phyloP scores from a whole-genome alignment of 2,888 invertebrate genomes.

The Drosophila phalerata region DNA sequence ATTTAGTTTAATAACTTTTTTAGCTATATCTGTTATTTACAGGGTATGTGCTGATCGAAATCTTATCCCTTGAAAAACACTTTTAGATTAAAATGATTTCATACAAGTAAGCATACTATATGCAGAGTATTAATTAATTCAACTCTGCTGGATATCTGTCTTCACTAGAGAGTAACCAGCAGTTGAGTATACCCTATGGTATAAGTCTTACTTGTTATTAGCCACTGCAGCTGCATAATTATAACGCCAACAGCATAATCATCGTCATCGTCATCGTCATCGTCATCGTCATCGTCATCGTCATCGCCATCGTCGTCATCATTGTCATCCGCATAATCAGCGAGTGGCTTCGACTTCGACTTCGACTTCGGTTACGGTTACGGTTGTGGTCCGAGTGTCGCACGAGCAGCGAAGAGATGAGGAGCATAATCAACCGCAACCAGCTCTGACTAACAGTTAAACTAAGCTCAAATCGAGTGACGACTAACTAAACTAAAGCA shows the following conservation, averaged over 20 bases:
- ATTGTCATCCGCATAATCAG: constrained; percentile 56
- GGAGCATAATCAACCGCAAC: constrained; percentile 82
- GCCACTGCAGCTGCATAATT: constrained; percentile 65
- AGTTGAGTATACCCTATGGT: constrained; percentile 7
- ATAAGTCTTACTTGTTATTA: constrained; percentile 44
- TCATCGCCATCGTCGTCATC: too few species aligned
- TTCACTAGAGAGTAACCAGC: constrained; percentile 6
- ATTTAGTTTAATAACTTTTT: neutral
- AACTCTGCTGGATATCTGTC: too few species aligned
- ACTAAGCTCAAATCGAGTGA: constrained; percentile 26
- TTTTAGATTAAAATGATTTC: too few species aligned
- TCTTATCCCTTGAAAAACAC: too few species aligned
- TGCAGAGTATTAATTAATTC: neutral
- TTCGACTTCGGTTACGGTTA: constrained; percentile 59
- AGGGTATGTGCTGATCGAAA: too few species aligned
- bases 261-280: constrained; percentile 37
- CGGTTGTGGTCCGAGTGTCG: constrained; percentile 65
- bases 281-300: constrained; percentile 32
- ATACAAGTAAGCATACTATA: too few species aligned
- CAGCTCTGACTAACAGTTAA: constrained; percentile 44
- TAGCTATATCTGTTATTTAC: too few species aligned
- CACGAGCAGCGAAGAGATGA: constrained; percentile 24
- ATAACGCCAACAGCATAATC: constrained; percentile 68
- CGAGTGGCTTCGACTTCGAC: constrained; percentile 37
- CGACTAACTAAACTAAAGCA: constrained; percentile 34